Evolutionary conservation across 37 sponge, comb jelly and placozoan species (phyloP).

Genomic region (Mnemiopsis leidyi): DNA sequence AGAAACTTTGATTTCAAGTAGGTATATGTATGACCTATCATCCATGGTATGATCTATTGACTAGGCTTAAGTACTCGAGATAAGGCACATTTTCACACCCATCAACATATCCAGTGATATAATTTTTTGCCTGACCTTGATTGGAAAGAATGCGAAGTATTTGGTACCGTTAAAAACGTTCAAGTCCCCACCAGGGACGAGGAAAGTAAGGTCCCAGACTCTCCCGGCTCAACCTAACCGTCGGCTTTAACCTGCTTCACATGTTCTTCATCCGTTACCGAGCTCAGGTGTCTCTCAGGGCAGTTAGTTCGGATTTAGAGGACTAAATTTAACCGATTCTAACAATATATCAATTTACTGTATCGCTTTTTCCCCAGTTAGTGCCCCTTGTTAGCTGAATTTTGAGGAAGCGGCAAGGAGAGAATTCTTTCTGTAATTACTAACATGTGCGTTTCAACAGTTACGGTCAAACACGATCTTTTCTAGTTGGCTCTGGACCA

Average conservation of each 20-base stretch:
- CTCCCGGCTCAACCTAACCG: background rate
- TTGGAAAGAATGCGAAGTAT: background rate
- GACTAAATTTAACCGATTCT: background rate
- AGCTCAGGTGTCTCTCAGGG: background rate
- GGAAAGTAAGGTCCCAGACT: background rate
- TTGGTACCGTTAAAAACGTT: background rate
- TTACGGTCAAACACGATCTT: background rate
- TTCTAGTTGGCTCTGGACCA: background rate
- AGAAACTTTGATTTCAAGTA: background rate
- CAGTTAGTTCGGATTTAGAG: background rate
- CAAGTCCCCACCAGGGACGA: background rate
- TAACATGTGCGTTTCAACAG: background rate
- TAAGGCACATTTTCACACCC: background rate
- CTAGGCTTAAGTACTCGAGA: background rate
- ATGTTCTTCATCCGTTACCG: background rate
- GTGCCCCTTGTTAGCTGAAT: background rate
- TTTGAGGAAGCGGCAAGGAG: background rate
- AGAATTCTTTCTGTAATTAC: background rate
- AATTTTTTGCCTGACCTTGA: background rate
- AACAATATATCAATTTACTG: background rate
- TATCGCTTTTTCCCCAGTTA: background rate
- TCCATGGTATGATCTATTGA: background rate
- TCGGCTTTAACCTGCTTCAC: background rate
- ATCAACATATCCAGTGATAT: background rate
- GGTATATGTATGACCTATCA: background rate